Percentiles rank a stretch among this genome's conserved stretches.
Evolutionary conservation across 2,797 vertebrate genomes (phyloP).

Genomic region (Trematomus bernacchii): DNA sequence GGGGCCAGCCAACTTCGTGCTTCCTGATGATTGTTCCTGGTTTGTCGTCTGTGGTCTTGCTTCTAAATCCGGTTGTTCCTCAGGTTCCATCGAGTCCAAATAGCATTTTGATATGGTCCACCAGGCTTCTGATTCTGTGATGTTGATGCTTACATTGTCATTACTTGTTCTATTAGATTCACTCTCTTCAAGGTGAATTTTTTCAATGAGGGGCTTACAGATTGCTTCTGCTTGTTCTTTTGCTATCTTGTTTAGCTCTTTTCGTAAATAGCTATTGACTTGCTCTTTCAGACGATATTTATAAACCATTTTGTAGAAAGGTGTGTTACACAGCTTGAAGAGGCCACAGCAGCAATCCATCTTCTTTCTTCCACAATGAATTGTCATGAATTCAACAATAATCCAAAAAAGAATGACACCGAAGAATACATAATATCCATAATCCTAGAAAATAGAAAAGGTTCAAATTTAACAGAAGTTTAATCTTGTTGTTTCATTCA

Average conservation of each 20-base stretch:
- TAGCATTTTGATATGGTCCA: not conserved
- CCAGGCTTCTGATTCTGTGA: not conserved
- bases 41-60: no score
- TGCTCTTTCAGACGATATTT: slow-evolving; percentile 28
- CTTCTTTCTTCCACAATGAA: not conserved
- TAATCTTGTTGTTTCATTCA: not conserved
- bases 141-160: fast-evolving
- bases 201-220: not conserved
- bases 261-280: slow-evolving; percentile 4
- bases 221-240: not conserved
- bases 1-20: no score
- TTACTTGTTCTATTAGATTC: fast-evolving
- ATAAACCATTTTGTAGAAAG: slow-evolving; percentile 26
- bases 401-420: fast-evolving
- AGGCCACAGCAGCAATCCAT: fast-evolving
- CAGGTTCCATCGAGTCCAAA: not conserved
- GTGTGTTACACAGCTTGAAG: not conserved
- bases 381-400: fast-evolving
- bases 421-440: not conserved
- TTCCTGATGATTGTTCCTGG: no score
- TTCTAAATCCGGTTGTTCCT: not conserved
- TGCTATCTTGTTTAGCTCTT: not conserved
- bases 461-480: not conserved
- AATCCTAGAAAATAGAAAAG: slow-evolving; percentile 2
- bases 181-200: not conserved